Evolutionary conservation across 2,888 invertebrate species (phyloP), one percentile per base, ranked within the genome.

Genomic region (Epinotia ramella): DNA sequence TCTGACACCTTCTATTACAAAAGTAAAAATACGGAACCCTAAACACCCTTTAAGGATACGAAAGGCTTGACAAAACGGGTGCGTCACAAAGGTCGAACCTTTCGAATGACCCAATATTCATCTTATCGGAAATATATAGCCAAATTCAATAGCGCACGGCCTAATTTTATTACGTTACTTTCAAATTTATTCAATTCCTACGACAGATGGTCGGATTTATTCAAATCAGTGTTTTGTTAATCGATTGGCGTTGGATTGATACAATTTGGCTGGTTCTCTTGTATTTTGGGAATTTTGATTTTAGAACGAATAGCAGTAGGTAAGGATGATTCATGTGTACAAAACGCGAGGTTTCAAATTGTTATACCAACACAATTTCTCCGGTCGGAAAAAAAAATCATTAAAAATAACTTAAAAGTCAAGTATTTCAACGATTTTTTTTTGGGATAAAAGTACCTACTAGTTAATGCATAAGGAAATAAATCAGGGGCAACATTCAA

Each of bases 21-120:
- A 16, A 33, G 4, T 16, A 7, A 18, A 20, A 3, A 11, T 20
- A 18, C 59, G 65, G 70, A 66, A 60, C 20, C 56, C 72, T 63
- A 76, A 70, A 53, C 2, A n/a, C 24, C 46, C 71, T 57, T n/a
- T 56, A 71, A 44, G 71, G 60, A 65, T 60, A 44, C 65, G 60
- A 67, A 72, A 72, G 72, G 72, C 20, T 76, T 76, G 71, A 67
- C 60, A 72, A 71, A 76, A 71, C 40, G 69, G 65, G 20, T n/a
- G 64, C 65, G 71, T 67, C 66, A 76, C 66, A 72, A 76, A 72
- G 71, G 75, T 65, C 62, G 66, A 24, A 67, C 76, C 76, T 67
- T 76, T 72, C 65, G 20, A 72, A 63, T 71, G 75, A 76, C 71
- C 71, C 75, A 76, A 76, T 76, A 76, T 76, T 63, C 72, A 62